Base-by-base conservation (phyloP, 2,888 invertebrate genomes). In the Phragmatobia fuliginosa region DNA sequence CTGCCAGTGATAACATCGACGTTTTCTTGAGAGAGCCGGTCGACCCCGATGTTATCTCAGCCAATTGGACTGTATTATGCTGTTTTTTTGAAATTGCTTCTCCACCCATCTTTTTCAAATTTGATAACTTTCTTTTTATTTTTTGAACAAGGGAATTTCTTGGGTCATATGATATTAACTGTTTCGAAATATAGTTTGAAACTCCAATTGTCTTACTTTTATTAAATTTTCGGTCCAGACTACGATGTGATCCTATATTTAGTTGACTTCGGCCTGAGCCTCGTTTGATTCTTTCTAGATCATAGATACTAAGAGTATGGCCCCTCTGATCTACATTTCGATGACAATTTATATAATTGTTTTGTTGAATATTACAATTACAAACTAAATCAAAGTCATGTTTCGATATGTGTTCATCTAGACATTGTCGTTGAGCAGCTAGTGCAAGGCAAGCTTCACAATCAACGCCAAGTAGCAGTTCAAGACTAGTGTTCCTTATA, bases 361-460 rank as follows among this genome's bases (percentile, higher is more conserved):
- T 94, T 83, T 94, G 94, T 85, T 92, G 92, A 67, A 94, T 84
- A 76, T 93, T 92, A 76, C 95, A 95, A 82, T 93, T 95, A 83
- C 95, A 95, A 52, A 95, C 92, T 78, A 95, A 86, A 78, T 95
- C 94, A 67, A 94, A 91, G 73, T 94, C 92, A 33, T 91, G 91
- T 75, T 93, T 93, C 70, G 93, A 86, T 84, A 92, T 87, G 84
- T 91, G 92, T 81, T 94, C 92, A 76, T 91, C 91, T 75, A 88
- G 78, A 79, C 93, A 93, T 73, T 92, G 92, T 76, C 90, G 84
- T 75, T 93, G 93, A 36, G 94, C 90, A 21, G 94, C 94, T 61
- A 95, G 85, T 14, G 95, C 94, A 62, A 94, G 90, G 70, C 95
- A 95, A 63, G 95, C 94, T 78, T 95, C 95, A 77, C 95, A 95